Conservation (phyloP, 2,113 vertebrate species). For the Hiodon tergisus region DNA sequence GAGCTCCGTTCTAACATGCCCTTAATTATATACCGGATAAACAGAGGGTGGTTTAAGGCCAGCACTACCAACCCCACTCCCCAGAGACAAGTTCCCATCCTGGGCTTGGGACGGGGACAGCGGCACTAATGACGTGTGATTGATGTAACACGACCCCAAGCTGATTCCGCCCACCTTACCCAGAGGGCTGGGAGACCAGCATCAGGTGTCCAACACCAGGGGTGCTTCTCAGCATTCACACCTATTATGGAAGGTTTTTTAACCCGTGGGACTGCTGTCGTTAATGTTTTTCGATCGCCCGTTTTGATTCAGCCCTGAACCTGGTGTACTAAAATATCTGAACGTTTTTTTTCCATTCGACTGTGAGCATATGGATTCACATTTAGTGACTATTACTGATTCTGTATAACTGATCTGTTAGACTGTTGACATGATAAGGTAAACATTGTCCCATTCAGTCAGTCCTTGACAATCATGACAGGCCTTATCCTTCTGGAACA, state of each 20-base stretch:
- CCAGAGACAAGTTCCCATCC: slow-evolving; percentile 12
- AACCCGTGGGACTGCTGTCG: no score
- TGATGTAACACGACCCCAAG: background rate
- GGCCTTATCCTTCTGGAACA: slow-evolving; percentile 32
- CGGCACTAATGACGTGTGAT: slow-evolving; percentile 9
- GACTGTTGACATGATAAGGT: no score
- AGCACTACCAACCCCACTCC: background rate
- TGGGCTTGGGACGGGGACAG: background rate
- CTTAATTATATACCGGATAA: background rate
- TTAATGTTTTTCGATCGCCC: no score
- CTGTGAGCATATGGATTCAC: no score
- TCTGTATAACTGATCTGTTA: no score
- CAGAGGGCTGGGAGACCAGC: background rate
- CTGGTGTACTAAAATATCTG: no score
- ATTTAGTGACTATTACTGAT: no score
- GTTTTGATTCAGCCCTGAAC: no score
- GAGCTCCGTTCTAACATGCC: background rate
- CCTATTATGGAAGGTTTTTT: no score
- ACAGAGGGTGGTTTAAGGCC: slow-evolving; percentile 10
- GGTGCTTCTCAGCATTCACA: no score
- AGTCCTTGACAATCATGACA: background rate
- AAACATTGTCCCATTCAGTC: no score
- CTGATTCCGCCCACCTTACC: background rate
- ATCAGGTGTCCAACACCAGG: background rate
- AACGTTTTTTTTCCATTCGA: no score